Evolutionary conservation across 2,113 vertebrate species (phyloP), one percentile per base, ranked within the genome.

Genomic region (Cyprinodon tularosa): DNA sequence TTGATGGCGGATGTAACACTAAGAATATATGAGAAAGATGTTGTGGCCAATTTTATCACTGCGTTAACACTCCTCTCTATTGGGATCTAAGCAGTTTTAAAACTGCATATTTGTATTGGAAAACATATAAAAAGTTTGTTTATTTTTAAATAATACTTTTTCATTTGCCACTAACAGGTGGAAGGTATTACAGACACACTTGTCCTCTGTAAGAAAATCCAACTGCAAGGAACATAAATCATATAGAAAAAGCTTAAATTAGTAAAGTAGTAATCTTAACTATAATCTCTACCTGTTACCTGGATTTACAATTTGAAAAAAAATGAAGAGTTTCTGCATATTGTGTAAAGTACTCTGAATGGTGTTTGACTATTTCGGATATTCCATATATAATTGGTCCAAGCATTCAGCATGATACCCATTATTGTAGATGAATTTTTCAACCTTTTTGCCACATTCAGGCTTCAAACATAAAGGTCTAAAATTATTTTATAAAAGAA

Each of bases 1-100:
- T 92, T 91, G 91, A 92, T 93, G 81, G 88, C 60, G 59, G 81
- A 82, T 82, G 84, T 86, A 90, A 88, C 81, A 77, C 81, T 81
- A 79, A 80, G 80, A 89, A 84, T 63, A 67, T 57, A 62, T 20
- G 78, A 88, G 71, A 78, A 73, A 62, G 79, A 78, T 15, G 12
- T 40, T 68, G 71, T 10, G 74, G 63, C 69, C 85, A 86, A 39
- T 84, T 84, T 89, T 78, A 86, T 86, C 80, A 65, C 72, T 71
- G 82, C 68, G 84, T 85, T 87, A 72, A 83, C 81, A 84, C 78
- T 78, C 67, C 64, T 8, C 13, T 84, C 72, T 82, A 66, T 62
- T 17, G 44, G 15, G 69, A 59, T 48, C 29, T 29, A 29, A 29
- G 29, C 29, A 29, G 29, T 29, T 29, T 29, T 29, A 29, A 29